Percentiles rank a stretch among this genome's conserved stretches.
phyloP scores from a whole-genome alignment of 2,888 invertebrate species.

The Leptopilina syphax region DNA sequence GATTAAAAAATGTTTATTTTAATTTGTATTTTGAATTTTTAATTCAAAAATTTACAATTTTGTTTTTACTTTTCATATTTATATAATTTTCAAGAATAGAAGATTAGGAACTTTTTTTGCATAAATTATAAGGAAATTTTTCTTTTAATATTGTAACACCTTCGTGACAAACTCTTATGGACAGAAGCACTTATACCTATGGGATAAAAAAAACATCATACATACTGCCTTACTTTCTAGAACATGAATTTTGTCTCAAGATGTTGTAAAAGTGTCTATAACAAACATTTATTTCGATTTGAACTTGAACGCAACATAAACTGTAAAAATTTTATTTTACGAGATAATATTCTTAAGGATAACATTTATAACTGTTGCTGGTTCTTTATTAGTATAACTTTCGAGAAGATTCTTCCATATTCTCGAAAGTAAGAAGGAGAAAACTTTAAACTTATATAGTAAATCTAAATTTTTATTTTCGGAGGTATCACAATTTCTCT shows the following conservation, averaged over 20 bases:
- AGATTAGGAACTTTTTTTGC: too few relatives aligned
- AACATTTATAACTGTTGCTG: not conserved
- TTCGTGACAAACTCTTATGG: not conserved
- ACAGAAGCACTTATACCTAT: not conserved
- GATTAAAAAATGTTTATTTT: too few relatives aligned
- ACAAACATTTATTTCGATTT: constrained; percentile 13
- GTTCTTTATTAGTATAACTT: not conserved
- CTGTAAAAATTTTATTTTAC: not conserved
- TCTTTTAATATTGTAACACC: not conserved
- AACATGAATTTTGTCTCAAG: constrained; percentile 19
- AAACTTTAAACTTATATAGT: not conserved
- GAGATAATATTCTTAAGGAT: constrained; percentile 15
- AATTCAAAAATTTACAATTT: too few relatives aligned
- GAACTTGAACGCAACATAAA: not conserved
- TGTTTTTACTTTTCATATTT: too few relatives aligned
- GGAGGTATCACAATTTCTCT: too few relatives aligned
- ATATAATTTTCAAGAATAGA: too few relatives aligned
- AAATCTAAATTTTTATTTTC: not conserved
- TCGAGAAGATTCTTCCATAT: not conserved
- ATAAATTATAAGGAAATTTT: too few relatives aligned
- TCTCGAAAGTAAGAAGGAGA: not conserved
- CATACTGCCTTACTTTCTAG: constrained; percentile 13
- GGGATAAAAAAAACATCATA: not conserved
- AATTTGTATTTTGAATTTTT: too few relatives aligned
- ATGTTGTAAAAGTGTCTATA: constrained; percentile 3